phyloP scores from a whole-genome alignment of 2,113 vertebrate genomes.

The Microcebus tavaratra region DNA sequence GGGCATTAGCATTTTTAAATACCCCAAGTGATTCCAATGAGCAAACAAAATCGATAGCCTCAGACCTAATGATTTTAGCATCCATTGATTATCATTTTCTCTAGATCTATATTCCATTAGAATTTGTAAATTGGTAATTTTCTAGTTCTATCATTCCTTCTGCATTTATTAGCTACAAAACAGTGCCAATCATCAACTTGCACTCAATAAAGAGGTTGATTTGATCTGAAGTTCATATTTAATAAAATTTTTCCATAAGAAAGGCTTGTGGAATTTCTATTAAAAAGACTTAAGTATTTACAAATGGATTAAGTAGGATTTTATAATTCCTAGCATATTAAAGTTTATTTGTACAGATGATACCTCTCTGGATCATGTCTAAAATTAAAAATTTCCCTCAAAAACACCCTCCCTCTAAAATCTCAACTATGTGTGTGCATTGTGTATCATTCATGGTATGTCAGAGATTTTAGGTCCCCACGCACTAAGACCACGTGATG shows the following conservation, averaged over 20 bases:
- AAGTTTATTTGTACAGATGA: conserved; percentile 31
- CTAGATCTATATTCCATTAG: not conserved
- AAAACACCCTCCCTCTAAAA: not conserved
- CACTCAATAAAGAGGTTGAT: conserved; percentile 30
- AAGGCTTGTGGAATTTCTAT: not conserved
- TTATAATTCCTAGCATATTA: conserved; percentile 11
- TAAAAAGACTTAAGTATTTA: conserved; percentile 25
- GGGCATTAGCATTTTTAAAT: not conserved
- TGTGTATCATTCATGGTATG: not conserved
- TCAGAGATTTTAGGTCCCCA: not conserved
- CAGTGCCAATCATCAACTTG: not conserved
- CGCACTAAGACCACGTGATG: not conserved
- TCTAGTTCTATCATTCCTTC: not conserved
- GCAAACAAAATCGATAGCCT: conserved; percentile 3
- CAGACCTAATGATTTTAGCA: not conserved
- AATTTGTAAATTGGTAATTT: conserved; percentile 25
- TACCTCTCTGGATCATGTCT: not conserved
- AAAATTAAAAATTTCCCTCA: conserved; percentile 53
- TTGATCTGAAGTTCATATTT: conserved; percentile 40
- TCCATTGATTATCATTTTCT: not conserved
- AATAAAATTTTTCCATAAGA: conserved; percentile 44
- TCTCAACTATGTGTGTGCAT: not conserved
- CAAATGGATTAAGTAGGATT: conserved; percentile 28
- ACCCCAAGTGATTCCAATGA: not conserved
- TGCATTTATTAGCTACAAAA: conserved; percentile 15